phyloP scores from a whole-genome alignment of 2,113 vertebrate genomes.

The Elephantulus edwardii region DNA sequence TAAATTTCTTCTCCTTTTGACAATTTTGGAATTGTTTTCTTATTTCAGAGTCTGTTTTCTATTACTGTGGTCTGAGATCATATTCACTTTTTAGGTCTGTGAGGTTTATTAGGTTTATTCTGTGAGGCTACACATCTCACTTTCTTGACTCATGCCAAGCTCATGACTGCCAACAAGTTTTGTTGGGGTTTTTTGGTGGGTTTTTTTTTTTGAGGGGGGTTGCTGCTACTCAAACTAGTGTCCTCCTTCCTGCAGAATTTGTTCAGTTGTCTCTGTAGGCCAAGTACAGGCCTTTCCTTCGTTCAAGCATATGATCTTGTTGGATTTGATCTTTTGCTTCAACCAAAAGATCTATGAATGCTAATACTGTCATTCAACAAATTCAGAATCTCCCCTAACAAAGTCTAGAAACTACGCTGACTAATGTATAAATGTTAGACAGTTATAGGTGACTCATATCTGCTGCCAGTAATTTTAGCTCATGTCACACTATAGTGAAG shows the following conservation, averaged over 20 bases:
- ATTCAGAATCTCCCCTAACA: constrained; percentile 42
- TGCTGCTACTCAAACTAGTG: background rate
- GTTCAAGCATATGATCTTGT: constrained; percentile 13
- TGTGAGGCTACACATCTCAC: background rate
- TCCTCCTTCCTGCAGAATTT: background rate
- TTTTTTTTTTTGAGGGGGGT: too few relatives aligned
- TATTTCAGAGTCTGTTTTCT: background rate
- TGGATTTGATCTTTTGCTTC: constrained; percentile 38
- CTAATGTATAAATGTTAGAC: constrained; percentile 66
- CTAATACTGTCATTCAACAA: background rate
- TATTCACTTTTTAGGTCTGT: background rate
- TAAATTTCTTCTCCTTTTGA: background rate
- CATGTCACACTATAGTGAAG: constrained; percentile 57
- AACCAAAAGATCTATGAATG: constrained; percentile 44
- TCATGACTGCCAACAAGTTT: background rate
- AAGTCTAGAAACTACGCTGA: constrained; percentile 40
- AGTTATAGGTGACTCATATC: constrained; percentile 62
- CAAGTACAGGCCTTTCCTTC: constrained; percentile 4
- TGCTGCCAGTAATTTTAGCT: constrained; percentile 68
- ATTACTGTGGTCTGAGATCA: background rate
- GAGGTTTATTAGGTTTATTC: too few relatives aligned
- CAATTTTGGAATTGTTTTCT: background rate
- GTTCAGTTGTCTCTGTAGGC: background rate
- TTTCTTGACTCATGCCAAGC: background rate
- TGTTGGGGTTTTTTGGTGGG: too few relatives aligned